Base-by-base conservation (phyloP, 1,140 invertebrate genomes). In the Battus philenor region DNA sequence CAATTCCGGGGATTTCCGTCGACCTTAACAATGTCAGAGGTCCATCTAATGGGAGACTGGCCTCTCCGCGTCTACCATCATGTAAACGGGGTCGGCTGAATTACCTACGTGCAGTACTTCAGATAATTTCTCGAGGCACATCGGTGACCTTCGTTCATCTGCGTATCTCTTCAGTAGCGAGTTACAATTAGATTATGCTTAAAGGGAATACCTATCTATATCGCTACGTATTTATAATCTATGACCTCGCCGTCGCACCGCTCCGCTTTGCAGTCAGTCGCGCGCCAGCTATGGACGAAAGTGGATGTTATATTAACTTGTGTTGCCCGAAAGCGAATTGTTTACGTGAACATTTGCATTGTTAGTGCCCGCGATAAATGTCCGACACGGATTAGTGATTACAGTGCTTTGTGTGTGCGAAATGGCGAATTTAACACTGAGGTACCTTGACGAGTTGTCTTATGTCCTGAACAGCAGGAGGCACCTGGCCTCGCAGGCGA, bases 391-490 rank as follows among this genome's bases (percentile, higher is more conserved):
- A 18, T 56, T 54, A 58, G 63, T 69, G 60, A 34, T 59, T 34
- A 18, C n/a, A 58, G 67, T 69, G 65, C 44, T 17, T 60, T 54
- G 60, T 54, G 54, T 60, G 54, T 47, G 34, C 4, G 66, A 15
- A 64, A 85, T 85, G 80, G 80, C 80, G 8, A 82, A 82, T 57
- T 54, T 86, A 51, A 79, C 82, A 38, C 53, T 86, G 17, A 59
- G 79, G 20, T 86, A 86, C 66, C 68, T 86, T 75, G 84, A 86
- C 68, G 84, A 86, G 62, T 55, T 86, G 50, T 84, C 82, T 9
- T 79, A 75, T 45, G 84, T 86, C 22, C 60, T 86, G 62, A 81
- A 82, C 38, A 73, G 62, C 50, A 60, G 84, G 44, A 59, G 70
- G 54, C 75, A 81, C 32, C 54, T 80, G 16, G 59, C 78, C 36